Base-by-base conservation (phyloP, 1,140 invertebrate genomes). In the Papilio polyxenes region DNA sequence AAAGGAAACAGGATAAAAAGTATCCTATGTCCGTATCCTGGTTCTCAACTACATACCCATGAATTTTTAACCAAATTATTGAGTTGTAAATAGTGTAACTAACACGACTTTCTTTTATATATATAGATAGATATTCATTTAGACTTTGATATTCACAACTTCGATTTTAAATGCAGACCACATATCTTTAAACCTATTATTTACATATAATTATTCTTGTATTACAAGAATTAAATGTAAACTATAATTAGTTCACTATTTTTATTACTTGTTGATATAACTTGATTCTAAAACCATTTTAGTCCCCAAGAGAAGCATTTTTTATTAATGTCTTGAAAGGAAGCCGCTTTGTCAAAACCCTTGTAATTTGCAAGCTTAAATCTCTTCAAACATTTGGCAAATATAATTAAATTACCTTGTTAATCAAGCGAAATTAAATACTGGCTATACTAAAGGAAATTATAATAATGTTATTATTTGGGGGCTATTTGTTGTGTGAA, bases 311-410 rank as follows among this genome's bases (percentile, higher is more conserved):
- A 65, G 62, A 31, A 31, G 10, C 10, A 65, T 65, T 31, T 65
- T 15, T 23, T 65, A 65, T 65, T 65, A 65, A 65, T 65, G 31
- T 31, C 62, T 10, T 65, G 23, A 65, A 65, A 13, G 62, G 23
- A 31, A 31, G 62, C 62, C 62, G 20, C 62, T 65, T 65, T 65
- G 62, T 65, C 62, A 31, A 23, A 65, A 31, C 62, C 62, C 62
- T 65, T 65, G 31, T 65, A 65, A 65, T 65, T 65, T 65, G 62
- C 62, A 37, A 65, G 62, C 62, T 65, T 13, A 65, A 65, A 65
- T 65, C 62, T 31, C 9, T 65, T 65, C 62, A 13, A 37, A 72
- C 65, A 72, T 72, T 72, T 40, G 65, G 31, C 65, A 37, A 72
- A 72, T 72, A 72, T 72, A 72, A 72, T 72, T 72, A 72, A 37